Evolutionary conservation across 2,113 vertebrate species (phyloP), one percentile per base, ranked within the genome.

Genomic region (Antigone vipio): DNA sequence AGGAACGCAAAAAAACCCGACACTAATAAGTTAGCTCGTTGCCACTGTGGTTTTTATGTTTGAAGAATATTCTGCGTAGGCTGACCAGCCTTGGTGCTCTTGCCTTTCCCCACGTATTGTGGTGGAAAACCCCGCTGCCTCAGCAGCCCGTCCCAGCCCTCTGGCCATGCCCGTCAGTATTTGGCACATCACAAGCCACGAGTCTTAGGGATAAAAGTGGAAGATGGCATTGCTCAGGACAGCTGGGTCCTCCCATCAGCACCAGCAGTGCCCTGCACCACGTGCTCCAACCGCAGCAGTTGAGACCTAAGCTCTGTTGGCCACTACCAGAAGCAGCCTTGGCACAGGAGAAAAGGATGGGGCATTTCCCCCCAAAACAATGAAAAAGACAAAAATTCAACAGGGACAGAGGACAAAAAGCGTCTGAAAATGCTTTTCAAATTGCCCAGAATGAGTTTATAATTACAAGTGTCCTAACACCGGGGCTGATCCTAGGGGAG

Each of bases 211-310:
- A 58, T 23, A 69, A 81, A 81, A 40, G 60, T 47, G 4, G 8
- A 42, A 45, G 44, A 27, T 9, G 17, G 20, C 30, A 14, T 47
- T 81, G 34, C 73, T 84, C 21, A 27, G 40, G 71, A 32, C 22
- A n/a, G 18, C 38, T 59, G 52, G 20, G 12, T 84, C 12, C 38
- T 86, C 44, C 49, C 44, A 35, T 23, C 53, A 64, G 73, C 50
- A 34, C n/a, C 0, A 0, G 7, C 30, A 75, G 26, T 11, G 49
- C 34, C 71, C 52, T 66, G 62, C 29, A 30, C n/a, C 55, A 4
- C 0, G 0, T 14, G 52, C 74, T 92, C 55, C 0, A 0, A 19
- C 53, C 22, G 2, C 0, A 1, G 30, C 2, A 1, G 11, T 1
- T 64, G 45, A 26, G 50, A 81, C 7, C 3, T 11, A 10, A 73